These are phyloP conservation scores for Drosophila neutralis DNA, from an alignment of 2,888 invertebrate species.

Conservation along the genomic window DNA sequence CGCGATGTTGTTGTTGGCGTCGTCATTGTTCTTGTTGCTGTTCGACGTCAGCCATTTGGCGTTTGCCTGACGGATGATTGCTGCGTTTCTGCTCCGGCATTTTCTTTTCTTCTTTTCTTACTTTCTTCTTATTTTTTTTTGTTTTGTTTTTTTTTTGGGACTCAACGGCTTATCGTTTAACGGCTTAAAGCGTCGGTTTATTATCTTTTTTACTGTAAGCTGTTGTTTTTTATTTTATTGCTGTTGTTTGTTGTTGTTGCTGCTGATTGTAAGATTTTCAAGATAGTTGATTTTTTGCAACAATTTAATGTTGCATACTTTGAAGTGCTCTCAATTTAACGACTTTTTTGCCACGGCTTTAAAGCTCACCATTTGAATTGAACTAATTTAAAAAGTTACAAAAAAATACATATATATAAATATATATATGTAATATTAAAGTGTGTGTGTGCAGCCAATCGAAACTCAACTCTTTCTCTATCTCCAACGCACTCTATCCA, in stretches of 20 bases:
- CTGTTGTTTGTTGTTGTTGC: slow-evolving; percentile 16
- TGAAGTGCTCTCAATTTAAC: slow-evolving; percentile 46
- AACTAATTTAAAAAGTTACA: slow-evolving; percentile 68
- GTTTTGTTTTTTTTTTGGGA: slow-evolving; percentile 6
- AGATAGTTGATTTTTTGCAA: slow-evolving; percentile 33
- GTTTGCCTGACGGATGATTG: slow-evolving; percentile 36
- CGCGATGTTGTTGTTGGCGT: slow-evolving; percentile 40
- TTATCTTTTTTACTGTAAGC: slow-evolving; percentile 17
- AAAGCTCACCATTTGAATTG: slow-evolving; percentile 24
- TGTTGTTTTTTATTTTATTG: slow-evolving; percentile 14
- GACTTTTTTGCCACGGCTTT: slow-evolving; percentile 29
- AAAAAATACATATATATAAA: background rate
- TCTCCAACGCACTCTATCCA: background rate
- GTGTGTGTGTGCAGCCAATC: slow-evolving; percentile 49
- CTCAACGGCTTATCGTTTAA: slow-evolving; percentile 31
- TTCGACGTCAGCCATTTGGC: slow-evolving; percentile 30
- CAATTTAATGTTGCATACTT: slow-evolving; percentile 50
- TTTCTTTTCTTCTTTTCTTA: background rate
- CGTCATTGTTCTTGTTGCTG: slow-evolving; percentile 16
- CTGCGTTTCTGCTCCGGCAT: slow-evolving; percentile 47
- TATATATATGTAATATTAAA: background rate
- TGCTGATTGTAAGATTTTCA: slow-evolving; percentile 24
- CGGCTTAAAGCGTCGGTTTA: slow-evolving; percentile 8
- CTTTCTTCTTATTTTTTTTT: background rate
- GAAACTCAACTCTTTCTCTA: slow-evolving; percentile 24